Conservation (phyloP, 2,113 vertebrate species). For the Tetrao urogallus region DNA sequence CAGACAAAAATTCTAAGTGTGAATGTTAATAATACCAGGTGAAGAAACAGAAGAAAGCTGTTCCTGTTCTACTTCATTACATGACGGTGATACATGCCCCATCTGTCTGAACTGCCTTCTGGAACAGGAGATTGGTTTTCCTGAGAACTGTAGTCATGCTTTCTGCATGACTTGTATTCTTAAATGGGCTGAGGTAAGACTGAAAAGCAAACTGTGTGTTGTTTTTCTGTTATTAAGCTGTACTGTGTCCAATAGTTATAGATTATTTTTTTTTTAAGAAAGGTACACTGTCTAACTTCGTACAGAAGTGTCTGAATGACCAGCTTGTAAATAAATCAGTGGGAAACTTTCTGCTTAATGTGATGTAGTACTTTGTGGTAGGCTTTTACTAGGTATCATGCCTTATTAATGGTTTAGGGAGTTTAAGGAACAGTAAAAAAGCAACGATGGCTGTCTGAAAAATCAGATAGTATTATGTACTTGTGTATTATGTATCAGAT, state of each 20-base stretch:
- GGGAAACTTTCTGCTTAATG: background rate
- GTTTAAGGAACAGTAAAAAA: background rate
- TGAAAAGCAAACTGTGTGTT: background rate
- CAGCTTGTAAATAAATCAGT: background rate
- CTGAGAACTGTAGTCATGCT: conserved; percentile 91
- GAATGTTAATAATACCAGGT: conserved; percentile 71
- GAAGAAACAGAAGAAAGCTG: conserved; percentile 77
- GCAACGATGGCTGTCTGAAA: background rate
- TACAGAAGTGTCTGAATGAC: background rate
- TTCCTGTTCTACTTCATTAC: conserved; percentile 64
- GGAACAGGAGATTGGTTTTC: conserved; percentile 87
- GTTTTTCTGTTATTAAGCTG: background rate
- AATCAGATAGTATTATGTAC: background rate
- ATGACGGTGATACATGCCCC: conserved; percentile 83
- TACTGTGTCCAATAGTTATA: background rate
- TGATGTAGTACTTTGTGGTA: background rate
- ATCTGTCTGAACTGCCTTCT: conserved; percentile 90
- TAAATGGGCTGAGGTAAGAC: conserved; percentile 94
- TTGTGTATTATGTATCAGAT: too few species aligned
- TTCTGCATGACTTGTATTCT: conserved; percentile 95
- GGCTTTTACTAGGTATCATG: background rate
- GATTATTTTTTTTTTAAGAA: background rate
- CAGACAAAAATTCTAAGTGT: conserved; percentile 27
- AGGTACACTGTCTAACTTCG: background rate
- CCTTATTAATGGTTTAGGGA: background rate